These are phyloP conservation scores for Ctena decussata DNA, from an alignment of 2,888 invertebrate species.

Conservation along the genomic window DNA sequence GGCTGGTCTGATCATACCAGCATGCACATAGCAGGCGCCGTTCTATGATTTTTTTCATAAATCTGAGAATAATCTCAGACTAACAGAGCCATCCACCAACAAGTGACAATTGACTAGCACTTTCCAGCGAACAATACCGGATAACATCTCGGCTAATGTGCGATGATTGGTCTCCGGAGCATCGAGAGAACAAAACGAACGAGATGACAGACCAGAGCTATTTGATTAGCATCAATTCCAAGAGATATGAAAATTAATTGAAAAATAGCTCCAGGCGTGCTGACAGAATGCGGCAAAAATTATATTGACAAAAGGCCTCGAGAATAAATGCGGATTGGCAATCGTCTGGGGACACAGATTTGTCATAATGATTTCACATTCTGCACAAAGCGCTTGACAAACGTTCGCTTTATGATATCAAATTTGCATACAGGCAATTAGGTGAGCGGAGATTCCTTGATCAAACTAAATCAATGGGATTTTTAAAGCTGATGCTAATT, in stretches of 20 bases:
- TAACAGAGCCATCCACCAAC: background rate
- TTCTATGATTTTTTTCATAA: too few relatives aligned
- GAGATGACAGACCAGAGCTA: conserved; percentile 19
- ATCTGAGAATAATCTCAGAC: conserved; percentile 1
- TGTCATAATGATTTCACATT: conserved; percentile 64
- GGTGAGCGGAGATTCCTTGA: conserved; percentile 51
- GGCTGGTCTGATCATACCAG: too few relatives aligned
- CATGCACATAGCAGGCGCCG: too few relatives aligned
- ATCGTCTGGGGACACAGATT: conserved; percentile 42
- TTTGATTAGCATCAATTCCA: conserved; percentile 65
- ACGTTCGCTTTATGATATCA: conserved; percentile 65
- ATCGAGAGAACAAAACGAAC: background rate
- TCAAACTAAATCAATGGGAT: conserved; percentile 42
- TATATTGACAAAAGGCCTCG: conserved; percentile 1
- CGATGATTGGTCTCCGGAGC: conserved; percentile 9
- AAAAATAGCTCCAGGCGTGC: conserved; percentile 49
- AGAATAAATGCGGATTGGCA: background rate
- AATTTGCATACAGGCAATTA: conserved; percentile 67
- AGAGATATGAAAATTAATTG: conserved; percentile 69
- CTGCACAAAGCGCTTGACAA: conserved; percentile 67
- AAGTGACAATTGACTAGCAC: conserved; percentile 7
- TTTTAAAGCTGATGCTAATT: conserved; percentile 63
- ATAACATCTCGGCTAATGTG: background rate
- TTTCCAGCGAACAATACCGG: background rate
- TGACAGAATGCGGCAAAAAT: conserved; percentile 11